phyloP scores from a whole-genome alignment of 2,797 vertebrate species.

The Sebastes reedi region DNA sequence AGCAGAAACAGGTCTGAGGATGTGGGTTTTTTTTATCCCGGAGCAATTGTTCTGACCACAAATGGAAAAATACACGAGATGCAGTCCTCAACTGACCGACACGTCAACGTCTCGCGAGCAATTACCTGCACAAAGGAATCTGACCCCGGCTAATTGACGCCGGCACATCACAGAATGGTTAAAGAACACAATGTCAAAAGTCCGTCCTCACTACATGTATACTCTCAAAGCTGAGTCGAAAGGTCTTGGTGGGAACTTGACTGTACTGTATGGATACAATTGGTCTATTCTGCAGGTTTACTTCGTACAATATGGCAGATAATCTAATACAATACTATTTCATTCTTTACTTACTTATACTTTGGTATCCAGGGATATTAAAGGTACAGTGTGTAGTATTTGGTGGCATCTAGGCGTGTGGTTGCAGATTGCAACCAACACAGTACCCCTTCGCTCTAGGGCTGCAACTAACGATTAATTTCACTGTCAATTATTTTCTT shows the following conservation, averaged over 20 bases:
- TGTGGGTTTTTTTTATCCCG: background rate
- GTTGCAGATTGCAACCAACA: background rate
- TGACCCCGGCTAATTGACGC: background rate
- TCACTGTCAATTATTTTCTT: background rate
- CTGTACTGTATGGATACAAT: background rate
- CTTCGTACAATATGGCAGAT: accelerated
- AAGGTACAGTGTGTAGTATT: background rate
- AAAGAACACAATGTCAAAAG: constrained; percentile 6
- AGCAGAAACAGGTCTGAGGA: constrained; percentile 8
- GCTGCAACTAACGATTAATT: background rate
- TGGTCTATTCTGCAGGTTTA: background rate
- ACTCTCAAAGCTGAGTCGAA: background rate
- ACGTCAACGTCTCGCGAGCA: background rate
- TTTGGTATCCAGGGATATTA: background rate
- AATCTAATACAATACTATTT: background rate
- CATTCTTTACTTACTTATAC: background rate
- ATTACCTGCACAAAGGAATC: constrained; percentile 9
- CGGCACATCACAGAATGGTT: background rate
- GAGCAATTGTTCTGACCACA: constrained; percentile 34
- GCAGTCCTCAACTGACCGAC: background rate
- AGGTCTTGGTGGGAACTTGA: background rate
- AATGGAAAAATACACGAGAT: constrained; percentile 17
- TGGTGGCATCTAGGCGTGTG: background rate
- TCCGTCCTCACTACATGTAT: background rate
- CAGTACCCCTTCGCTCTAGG: no score